Evolutionary conservation across 2,888 invertebrate species (phyloP), one percentile per base, ranked within the genome.

Genomic region (Drosophila nr. medialis): DNA sequence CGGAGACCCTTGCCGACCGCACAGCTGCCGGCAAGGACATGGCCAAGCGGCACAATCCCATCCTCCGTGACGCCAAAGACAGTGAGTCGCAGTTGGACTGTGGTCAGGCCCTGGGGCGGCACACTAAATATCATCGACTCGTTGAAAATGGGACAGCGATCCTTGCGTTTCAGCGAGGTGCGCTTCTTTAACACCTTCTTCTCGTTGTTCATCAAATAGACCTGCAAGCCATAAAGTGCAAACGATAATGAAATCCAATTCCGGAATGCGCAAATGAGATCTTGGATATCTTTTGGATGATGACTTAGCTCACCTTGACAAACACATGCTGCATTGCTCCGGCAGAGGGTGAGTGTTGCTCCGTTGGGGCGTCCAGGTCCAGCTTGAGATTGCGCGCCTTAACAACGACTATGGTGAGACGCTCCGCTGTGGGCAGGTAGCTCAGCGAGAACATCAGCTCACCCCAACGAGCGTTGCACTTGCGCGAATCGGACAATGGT

Each of bases 71-170:
- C 84, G 34, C 91, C 92, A 21, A 94, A 94, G n/a, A 95, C 95
- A 2, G 95, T 95, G 77, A 97, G 94, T 68, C 97, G 94, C 76
- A 97, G 93, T 91, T 97, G 96, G 81, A 96, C 95, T 75, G 95
- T 95, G 95, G 96, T 93, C 45, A 93, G 86, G 40, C 95, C 94
- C 84, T 95, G 95, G 24, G 96, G 95, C 77, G 97, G 96, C 65
- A 97, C 95, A 84, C 95, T 96, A 92, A 97, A 97, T 86, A 96
- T 97, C 94, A 97, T 96, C 24, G 96, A 96, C 93, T 97, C 97
- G 92, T 97, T 97, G 92, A 96, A 97, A 77, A 96, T 96, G 0
- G 96, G 96, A 90, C 95, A 95, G 62, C 94, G 94, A 87, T 97
- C 96, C 42, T 95, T 95, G 77, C 95, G 94, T 90, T 97, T 97